Conservation (phyloP, 2,888 invertebrate species). For the Scaptomyza cyrtandrae region DNA sequence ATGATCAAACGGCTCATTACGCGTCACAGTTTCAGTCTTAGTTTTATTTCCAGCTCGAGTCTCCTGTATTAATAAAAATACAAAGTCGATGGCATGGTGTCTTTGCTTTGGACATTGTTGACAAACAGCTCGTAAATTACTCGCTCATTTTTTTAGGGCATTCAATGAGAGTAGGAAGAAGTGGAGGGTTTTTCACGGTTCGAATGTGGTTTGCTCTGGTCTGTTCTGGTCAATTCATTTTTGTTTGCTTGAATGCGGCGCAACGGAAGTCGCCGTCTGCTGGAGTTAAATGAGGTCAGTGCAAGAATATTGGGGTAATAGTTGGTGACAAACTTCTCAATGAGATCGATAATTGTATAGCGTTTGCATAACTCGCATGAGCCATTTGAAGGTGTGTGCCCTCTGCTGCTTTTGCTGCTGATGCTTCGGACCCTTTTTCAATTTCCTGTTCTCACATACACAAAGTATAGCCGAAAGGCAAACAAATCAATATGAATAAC, state of each 20-base stretch:
- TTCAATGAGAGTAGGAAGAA: slow-evolving; percentile 43
- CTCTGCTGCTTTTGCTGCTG: neutral
- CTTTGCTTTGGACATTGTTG: slow-evolving; percentile 67
- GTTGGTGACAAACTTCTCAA: slow-evolving; percentile 58
- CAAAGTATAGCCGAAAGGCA: slow-evolving; percentile 58
- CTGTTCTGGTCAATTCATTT: slow-evolving; percentile 22
- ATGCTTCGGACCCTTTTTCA: slow-evolving; percentile 32
- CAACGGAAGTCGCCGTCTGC: slow-evolving; percentile 64
- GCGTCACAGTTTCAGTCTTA: slow-evolving; percentile 35
- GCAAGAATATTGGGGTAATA: slow-evolving; percentile 30
- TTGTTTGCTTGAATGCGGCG: slow-evolving; percentile 43
- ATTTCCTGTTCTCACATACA: slow-evolving; percentile 70
- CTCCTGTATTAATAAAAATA: slow-evolving; percentile 51
- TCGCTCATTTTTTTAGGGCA: slow-evolving; percentile 65
- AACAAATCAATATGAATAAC: slow-evolving; percentile 71
- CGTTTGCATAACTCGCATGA: slow-evolving; percentile 52
- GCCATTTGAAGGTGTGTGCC: slow-evolving; percentile 22
- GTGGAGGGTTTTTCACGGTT: slow-evolving; percentile 38
- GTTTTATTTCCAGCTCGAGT: slow-evolving; percentile 21
- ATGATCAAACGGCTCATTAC: slow-evolving; percentile 69
- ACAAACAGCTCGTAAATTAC: slow-evolving; percentile 78
- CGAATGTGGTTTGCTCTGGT: slow-evolving; percentile 17
- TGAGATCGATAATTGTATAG: slow-evolving; percentile 38
- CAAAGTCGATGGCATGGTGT: slow-evolving; percentile 61
- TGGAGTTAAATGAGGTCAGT: slow-evolving; percentile 49